Evolutionary conservation across 2,888 invertebrate species (phyloP), one percentile per base, ranked within the genome.

Genomic region (Thereva unica): DNA sequence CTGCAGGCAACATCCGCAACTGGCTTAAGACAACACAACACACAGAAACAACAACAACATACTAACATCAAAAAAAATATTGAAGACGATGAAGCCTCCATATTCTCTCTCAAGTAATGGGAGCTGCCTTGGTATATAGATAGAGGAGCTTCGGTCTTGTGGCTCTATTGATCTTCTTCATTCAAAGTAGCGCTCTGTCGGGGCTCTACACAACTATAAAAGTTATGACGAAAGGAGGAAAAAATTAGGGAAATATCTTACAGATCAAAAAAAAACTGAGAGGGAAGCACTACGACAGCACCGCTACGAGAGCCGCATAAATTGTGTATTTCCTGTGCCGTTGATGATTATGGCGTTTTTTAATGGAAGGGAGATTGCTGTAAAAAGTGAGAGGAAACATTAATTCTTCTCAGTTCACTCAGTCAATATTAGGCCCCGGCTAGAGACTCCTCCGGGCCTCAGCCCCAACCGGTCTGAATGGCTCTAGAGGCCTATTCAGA

Each of bases 371-470:
- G 53, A 53, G 64, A 44, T 53, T 53, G 53, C 50, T 53, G 64
- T 53, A 64, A 64, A 64, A 64, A 64, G 64, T 64, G 64, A 64
- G 64, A 64, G 64, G 64, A 64, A 64, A 54, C 64, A 54, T 64
- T 64, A 64, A 64, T 64, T 64, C 53, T 64, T 52, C 52, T 64
- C 44, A 64, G 44, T 53, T 44, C 64, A 42, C 42, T 42, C 42
- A 50, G 61, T 50, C 50, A 59, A 59, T 59, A 59, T 59, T 47
- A 59, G 47, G 57, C 23, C 23, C 23, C 23, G 23, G 23, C 38
- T 47, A 47, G 57, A 59, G 57, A 47, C 38, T 59, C 45, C 57
- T 59, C 47, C 23, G 10, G 12, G 57, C 57, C 47, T 47, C 47
- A 59, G 10, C 57, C 47, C 57, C 47, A 59, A 47, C 45, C 57